Base-by-base conservation (phyloP, 1,140 invertebrate species). In the Linepithema humile region DNA sequence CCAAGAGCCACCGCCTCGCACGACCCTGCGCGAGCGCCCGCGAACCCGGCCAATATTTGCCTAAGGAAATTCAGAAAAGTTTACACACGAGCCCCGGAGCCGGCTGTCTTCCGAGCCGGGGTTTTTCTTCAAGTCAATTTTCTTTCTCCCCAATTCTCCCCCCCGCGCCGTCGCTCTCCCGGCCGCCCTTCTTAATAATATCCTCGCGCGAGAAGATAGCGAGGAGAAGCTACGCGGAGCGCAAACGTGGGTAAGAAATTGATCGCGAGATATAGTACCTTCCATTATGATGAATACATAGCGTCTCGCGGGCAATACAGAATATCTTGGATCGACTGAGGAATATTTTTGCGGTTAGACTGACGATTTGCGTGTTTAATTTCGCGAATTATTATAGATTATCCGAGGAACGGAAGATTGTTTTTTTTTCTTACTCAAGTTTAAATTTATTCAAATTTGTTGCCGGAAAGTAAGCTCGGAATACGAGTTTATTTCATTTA, bases 41-140 rank as follows among this genome's bases (percentile, higher is more conserved):
- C 88, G 85, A 92, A 85, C 87, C 86, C 87, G 87, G 90, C 90
- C 92, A 93, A 91, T 94, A 94, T 94, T 94, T 94, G 93, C 92
- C 91, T 93, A 94, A 94, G 92, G 91, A 93, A 94, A 94, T 93
- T 93, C 90, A 92, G 91, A 90, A 91, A 92, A 93, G 93, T 94
- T 94, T 93, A 93, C 93, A 92, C 92, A 94, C 91, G 92, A 91
- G 88, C 85, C 90, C 77, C 70, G 75, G 72, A 88, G 89, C 88
- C 84, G 88, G 87, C 86, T 91, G 84, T 85, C 91, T 92, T 90
- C 82, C 82, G 83, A 85, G 88, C 70, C 89, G 72, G 85, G 87
- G 75, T 82, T 88, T 92, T 93, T 93, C 92, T 90, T 91, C 85
- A 88, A 80, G 90, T 90, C 89, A 93, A 93, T 91, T 93, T 92